Conservation (phyloP, 2,888 invertebrate species). For the Coronaproctus castanopsis region DNA sequence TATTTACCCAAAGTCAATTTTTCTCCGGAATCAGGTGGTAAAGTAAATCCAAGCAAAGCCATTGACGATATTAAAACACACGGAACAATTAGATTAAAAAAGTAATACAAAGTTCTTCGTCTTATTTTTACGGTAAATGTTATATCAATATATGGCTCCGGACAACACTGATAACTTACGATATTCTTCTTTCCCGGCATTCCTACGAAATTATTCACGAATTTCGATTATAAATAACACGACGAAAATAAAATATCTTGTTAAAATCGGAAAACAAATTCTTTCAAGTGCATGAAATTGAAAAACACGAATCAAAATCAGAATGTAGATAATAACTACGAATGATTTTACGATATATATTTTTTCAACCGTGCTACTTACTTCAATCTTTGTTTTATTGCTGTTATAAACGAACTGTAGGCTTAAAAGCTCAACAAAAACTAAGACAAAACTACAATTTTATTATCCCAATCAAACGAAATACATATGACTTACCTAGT, state of each 20-base stretch:
- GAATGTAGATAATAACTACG: too few relatives aligned
- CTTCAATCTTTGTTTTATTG: too few relatives aligned
- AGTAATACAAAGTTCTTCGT: constrained; percentile 91
- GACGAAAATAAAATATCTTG: not conserved
- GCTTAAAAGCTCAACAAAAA: too few relatives aligned
- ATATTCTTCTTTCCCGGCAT: constrained; percentile 86
- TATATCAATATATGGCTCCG: constrained; percentile 84
- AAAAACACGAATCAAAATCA: too few relatives aligned
- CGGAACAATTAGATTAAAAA: constrained; percentile 98
- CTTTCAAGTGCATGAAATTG: too few relatives aligned
- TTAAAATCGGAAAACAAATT: not conserved
- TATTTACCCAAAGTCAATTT: constrained; percentile 88
- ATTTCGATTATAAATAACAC: too few relatives aligned
- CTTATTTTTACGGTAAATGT: constrained; percentile 95
- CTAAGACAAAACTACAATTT: too few relatives aligned
- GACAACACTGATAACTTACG: constrained; percentile 78
- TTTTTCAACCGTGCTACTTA: too few relatives aligned
- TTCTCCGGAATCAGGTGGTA: constrained; percentile 95
- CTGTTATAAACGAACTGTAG: too few relatives aligned
- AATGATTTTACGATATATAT: too few relatives aligned
- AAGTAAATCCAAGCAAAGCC: constrained; percentile 92
- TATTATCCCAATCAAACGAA: too few relatives aligned
- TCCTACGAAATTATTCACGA: constrained; percentile 33
- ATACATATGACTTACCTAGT: constrained; percentile 86
- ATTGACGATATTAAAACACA: constrained; percentile 97